Evolutionary conservation across 2,113 vertebrate genomes (phyloP).

Genomic region (Phalacrocorax aristotelis): DNA sequence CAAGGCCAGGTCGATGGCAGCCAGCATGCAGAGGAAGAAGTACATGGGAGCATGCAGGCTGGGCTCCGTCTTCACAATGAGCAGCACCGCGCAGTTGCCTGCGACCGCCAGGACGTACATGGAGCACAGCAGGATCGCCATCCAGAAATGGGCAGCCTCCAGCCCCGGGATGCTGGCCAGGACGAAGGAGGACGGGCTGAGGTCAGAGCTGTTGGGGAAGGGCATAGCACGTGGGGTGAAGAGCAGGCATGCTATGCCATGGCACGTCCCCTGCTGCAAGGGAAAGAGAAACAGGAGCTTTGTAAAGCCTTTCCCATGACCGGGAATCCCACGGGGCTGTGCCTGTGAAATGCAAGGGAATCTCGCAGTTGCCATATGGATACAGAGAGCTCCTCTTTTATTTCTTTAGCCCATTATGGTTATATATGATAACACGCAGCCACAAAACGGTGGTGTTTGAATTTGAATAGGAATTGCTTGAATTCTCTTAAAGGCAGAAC

Average conservation of each 20-base stretch:
- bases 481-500: not conserved
- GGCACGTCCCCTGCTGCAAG: not conserved
- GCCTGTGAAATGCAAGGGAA: not conserved
- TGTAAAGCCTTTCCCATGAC: not conserved
- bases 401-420: not conserved
- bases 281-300: not conserved
- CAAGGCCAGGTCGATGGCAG: slow-evolving; percentile 59
- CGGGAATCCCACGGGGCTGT: fast-evolving
- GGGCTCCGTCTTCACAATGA: slow-evolving; percentile 32
- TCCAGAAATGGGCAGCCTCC: slow-evolving; percentile 46
- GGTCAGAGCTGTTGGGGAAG: slow-evolving; percentile 42
- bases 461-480: not conserved
- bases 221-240: not conserved
- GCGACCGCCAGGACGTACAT: slow-evolving; percentile 11
- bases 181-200: slow-evolving; percentile 27
- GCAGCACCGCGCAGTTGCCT: slow-evolving; percentile 51
- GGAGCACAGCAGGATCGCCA: slow-evolving; percentile 51
- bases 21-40: slow-evolving; percentile 69
- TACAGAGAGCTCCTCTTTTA: not conserved
- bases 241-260: not conserved
- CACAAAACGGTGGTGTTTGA: not conserved
- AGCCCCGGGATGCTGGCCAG: slow-evolving; percentile 58
- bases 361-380: fast-evolving
- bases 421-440: fast-evolving
- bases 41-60: slow-evolving; percentile 72